A percentile compares a stretch with the other conserved stretches of the same genome.
These are phyloP conservation scores for Halocynthia aurantium DNA, from an alignment of 23 tunicate species.

Conservation along the genomic window DNA sequence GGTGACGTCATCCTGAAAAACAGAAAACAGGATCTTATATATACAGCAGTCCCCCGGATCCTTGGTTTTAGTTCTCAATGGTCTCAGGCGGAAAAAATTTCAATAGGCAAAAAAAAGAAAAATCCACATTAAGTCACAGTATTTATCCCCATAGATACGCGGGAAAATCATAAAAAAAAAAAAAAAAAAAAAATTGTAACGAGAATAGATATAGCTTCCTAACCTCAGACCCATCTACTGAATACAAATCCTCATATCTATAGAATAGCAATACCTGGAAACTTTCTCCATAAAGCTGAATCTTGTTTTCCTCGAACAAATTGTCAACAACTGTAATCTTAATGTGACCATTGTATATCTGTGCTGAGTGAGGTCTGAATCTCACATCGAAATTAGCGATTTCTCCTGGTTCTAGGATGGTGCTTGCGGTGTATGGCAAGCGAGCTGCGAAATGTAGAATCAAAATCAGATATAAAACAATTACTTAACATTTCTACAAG, in stretches of 20 bases:
- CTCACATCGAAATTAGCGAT: conserved; percentile 47
- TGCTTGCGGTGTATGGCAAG: conserved; percentile 81
- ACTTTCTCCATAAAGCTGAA: conserved; percentile 76
- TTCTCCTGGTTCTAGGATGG: conserved; percentile 56
- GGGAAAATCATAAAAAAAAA: no score
- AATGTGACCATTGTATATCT: conserved; percentile 52
- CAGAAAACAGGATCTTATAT: background rate
- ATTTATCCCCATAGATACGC: no score
- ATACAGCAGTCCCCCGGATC: no score
- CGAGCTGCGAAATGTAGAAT: background rate
- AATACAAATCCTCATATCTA: no score
- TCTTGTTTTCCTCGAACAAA: conserved; percentile 76
- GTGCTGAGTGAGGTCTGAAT: conserved; percentile 45
- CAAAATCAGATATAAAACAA: background rate
- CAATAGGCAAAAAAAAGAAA: no score
- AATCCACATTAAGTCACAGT: no score
- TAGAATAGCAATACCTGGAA: conserved; percentile 38
- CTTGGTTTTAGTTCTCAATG: no score
- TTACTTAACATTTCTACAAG: background rate
- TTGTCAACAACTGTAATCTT: conserved; percentile 60
- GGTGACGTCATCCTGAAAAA: conserved; percentile 79
- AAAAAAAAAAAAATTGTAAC: no score
- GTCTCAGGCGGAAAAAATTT: no score
- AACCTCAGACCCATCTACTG: no score
- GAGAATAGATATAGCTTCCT: no score